These are phyloP conservation scores for Antechinus stuartii DNA, from an alignment of 2,113 vertebrate genomes.

Conservation along the genomic window DNA sequence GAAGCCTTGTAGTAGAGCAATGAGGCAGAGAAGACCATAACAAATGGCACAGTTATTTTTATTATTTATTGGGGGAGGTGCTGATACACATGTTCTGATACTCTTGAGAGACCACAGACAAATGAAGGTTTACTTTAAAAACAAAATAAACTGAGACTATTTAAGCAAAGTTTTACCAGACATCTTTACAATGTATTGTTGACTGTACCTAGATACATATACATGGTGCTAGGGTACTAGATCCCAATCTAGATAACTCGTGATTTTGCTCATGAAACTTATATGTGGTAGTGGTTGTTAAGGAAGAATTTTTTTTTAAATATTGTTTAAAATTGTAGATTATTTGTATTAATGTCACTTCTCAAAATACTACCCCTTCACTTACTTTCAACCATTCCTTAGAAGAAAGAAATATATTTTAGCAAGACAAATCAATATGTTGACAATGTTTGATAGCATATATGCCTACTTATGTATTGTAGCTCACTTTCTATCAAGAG, in stretches of 20 bases:
- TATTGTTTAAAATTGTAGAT: not conserved
- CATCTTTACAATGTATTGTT: not conserved
- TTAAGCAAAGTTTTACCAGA: not conserved
- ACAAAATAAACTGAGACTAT: not conserved
- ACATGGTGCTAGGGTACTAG: not conserved
- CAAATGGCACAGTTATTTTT: slow-evolving; percentile 15
- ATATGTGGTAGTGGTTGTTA: not conserved
- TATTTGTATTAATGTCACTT: not conserved
- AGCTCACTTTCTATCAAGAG: not conserved
- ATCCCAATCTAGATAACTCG: not conserved
- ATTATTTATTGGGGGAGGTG: slow-evolving; percentile 41
- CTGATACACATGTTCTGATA: not conserved
- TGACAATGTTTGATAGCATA: not conserved
- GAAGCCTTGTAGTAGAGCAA: slow-evolving; percentile 27
- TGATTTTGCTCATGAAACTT: not conserved
- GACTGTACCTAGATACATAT: not conserved
- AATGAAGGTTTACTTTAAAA: not conserved
- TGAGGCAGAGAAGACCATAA: not conserved
- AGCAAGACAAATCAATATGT: not conserved
- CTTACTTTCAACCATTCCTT: not conserved
- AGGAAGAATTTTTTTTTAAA: not conserved
- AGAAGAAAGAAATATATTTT: not conserved
- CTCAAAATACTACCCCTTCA: not conserved
- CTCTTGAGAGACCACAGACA: not conserved
- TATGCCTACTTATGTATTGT: not conserved